Evolutionary conservation across 2,888 invertebrate genomes (phyloP), one percentile per base, ranked within the genome.

Genomic region (Azorinus chamasolen): DNA sequence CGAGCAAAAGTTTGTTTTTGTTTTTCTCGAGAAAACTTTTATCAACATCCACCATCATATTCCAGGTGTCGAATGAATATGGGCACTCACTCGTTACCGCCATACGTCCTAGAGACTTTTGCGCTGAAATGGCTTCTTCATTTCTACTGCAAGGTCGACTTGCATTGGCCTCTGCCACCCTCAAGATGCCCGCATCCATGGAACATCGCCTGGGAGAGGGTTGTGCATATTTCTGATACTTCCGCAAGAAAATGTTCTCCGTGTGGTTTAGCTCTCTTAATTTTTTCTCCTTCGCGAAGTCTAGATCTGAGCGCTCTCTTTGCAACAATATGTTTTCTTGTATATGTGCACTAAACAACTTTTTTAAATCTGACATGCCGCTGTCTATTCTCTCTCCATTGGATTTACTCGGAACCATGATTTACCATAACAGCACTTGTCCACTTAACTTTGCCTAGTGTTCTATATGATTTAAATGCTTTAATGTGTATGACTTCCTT

Each of bases 41-140:
- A 39, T 68, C 72, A 16, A 41, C 41, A n/a, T 59, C 68, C 12
- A 59, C 55, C n/a, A 78, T 58, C 18, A 16, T 62, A 18, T 64
- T 72, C 77, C 68, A 78, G 0, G 72, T 64, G 22, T 68, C 64
- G 1, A 59, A 59, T 6, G 77, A 69, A 59, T 78, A 72, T 4
- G 64, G 64, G 55, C 48, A 68, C 2, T 72, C 68, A 24, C 63
- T 53, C n/a, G 22, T 72, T 12, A 78, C 24, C 1, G 55, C 27
- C 16, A 64, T 58, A n/a, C 64, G 41, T 37, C 59, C 53, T 2
- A 72, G 50, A 16, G 68, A 37, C 41, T 24, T 59, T 5, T 45
- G 22, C 0, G 59, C 16, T 1, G 46, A 8, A 22, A 2, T 24
- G 14, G 20, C 22, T 16, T 4, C 54, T 5, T 54, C 37, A 46